Evolutionary conservation across 1,140 invertebrate species (phyloP).

Genomic region (Habropoda laboriosa): DNA sequence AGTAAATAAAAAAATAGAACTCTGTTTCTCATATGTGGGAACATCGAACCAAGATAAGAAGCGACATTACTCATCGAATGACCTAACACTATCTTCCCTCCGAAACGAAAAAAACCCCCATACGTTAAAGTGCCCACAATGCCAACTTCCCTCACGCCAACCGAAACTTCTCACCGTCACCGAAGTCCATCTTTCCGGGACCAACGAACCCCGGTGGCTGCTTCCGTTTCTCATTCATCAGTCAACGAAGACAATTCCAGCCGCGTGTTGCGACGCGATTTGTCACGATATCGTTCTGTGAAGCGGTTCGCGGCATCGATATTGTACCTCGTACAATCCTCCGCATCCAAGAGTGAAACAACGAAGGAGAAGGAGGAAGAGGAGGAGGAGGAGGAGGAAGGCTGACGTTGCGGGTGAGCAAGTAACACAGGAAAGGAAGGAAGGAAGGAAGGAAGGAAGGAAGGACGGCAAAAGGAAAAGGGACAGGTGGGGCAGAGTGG

Average conservation of each 20-base stretch:
- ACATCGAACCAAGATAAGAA: too few relatives aligned
- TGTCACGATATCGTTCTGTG: conserved; percentile 50
- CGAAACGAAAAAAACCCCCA: too few relatives aligned
- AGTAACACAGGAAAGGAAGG: conserved; percentile 15
- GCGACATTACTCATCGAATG: too few relatives aligned
- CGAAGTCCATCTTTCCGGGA: background rate
- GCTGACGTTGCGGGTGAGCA: too few relatives aligned
- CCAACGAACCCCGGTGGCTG: background rate
- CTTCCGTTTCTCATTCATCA: conserved; percentile 21
- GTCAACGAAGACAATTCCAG: background rate
- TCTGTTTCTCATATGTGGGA: too few relatives aligned
- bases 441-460: conserved; percentile 22
- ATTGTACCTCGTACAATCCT: conserved; percentile 36
- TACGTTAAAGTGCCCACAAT: too few relatives aligned
- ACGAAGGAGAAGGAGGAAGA: conserved; percentile 20
- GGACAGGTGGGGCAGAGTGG: background rate
- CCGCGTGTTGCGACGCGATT: conserved; percentile 43
- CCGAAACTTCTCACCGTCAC: background rate
- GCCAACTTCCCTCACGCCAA: too few relatives aligned
- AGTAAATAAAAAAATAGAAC: too few relatives aligned
- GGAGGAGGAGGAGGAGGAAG: background rate
- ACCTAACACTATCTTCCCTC: too few relatives aligned
- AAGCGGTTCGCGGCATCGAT: conserved; percentile 36
- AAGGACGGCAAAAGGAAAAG: conserved; percentile 10
- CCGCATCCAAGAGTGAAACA: conserved; percentile 45